Percentiles rank a stretch among this genome's conserved stretches.
phyloP scores from a whole-genome alignment of 2,113 vertebrate species.

The Macquaria australasica region DNA sequence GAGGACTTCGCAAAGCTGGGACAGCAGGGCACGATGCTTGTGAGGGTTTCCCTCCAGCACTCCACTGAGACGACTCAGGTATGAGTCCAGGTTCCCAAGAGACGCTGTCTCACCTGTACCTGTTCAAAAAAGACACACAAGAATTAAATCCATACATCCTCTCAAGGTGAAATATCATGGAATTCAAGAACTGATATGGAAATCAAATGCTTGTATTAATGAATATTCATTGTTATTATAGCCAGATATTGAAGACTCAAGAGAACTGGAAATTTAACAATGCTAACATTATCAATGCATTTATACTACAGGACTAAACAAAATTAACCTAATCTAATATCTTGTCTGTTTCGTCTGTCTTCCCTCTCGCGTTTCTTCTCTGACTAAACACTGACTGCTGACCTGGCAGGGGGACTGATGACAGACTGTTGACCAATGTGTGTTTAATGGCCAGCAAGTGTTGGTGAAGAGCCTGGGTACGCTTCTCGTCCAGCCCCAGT shows the following conservation, averaged over 20 bases:
- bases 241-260: background rate
- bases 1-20: slow-evolving; percentile 93
- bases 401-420: slow-evolving; percentile 94
- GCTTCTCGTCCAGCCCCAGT: slow-evolving; percentile 92
- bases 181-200: background rate
- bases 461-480: slow-evolving; percentile 93
- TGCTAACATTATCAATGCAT: background rate
- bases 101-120: slow-evolving; percentile 96
- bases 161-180: background rate
- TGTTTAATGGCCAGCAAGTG: slow-evolving; percentile 93
- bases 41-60: slow-evolving; percentile 92
- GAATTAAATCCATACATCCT: background rate
- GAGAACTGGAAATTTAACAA: background rate
- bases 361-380: background rate
- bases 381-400: slow-evolving; percentile 35
- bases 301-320: background rate
- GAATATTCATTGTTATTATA: background rate
- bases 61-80: slow-evolving; percentile 93
- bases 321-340: background rate
- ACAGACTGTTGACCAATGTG: slow-evolving; percentile 91
- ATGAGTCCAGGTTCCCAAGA: slow-evolving; percentile 93
- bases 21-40: slow-evolving; percentile 91
- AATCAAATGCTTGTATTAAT: background rate
- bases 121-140: slow-evolving; percentile 58
- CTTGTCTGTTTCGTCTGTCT: background rate